These are phyloP conservation scores for Epinotia brunnichana DNA, from an alignment of 2,888 invertebrate genomes.

Conservation along the genomic window DNA sequence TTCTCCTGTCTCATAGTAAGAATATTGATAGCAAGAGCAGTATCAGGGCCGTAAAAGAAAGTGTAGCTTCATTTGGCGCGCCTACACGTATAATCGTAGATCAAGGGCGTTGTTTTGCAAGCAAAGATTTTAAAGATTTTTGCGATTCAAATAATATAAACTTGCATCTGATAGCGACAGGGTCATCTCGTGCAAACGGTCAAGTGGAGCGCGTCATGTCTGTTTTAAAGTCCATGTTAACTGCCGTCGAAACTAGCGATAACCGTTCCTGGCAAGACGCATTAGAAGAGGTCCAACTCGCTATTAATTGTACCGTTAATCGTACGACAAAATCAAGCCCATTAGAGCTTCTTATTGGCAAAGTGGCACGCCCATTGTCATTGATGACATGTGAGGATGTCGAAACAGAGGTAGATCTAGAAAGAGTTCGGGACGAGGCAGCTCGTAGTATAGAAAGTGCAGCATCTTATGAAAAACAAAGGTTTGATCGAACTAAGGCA, in stretches of 20 bases:
- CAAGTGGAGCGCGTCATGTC: slow-evolving; percentile 44
- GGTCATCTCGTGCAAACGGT: slow-evolving; percentile 44
- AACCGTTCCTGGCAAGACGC: too few relatives aligned
- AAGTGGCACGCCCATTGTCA: too few relatives aligned
- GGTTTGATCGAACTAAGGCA: slow-evolving; percentile 45
- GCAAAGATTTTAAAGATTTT: slow-evolving; percentile 44
- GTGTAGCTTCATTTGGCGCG: slow-evolving; percentile 44
- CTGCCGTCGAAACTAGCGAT: too few relatives aligned
- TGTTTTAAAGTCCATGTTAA: too few relatives aligned
- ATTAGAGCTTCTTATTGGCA: too few relatives aligned
- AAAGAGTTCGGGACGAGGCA: slow-evolving; percentile 4
- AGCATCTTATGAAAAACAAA: slow-evolving; percentile 43
- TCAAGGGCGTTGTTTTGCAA: slow-evolving; percentile 45
- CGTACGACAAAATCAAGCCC: too few relatives aligned
- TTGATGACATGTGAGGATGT: too few relatives aligned
- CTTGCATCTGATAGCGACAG: slow-evolving; percentile 46
- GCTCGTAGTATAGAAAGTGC: slow-evolving; percentile 33
- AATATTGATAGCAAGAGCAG: slow-evolving; percentile 30
- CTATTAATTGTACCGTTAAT: too few relatives aligned
- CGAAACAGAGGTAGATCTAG: too few relatives aligned
- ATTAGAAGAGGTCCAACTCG: too few relatives aligned
- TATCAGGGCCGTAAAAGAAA: slow-evolving; percentile 42
- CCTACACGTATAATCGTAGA: slow-evolving; percentile 45
- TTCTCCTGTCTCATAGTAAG: neutral
- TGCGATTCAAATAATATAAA: slow-evolving; percentile 41